Conservation (phyloP, 1,140 invertebrate species). For the Saxidomus purpurata region DNA sequence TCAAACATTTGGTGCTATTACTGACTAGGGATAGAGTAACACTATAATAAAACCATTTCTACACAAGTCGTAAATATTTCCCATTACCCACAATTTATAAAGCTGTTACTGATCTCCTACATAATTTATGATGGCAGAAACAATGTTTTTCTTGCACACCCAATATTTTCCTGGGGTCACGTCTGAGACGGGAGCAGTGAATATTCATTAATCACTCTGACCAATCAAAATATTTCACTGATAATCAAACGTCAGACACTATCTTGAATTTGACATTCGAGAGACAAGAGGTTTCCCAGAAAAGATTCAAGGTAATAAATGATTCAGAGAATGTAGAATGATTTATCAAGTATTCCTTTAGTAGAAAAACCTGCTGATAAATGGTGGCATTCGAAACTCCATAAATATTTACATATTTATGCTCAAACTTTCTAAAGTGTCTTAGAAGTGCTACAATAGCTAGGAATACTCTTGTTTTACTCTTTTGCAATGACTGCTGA, state of each 20-base stretch:
- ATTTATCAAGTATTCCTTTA: conserved; percentile 22
- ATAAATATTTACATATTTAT: conserved; percentile 6
- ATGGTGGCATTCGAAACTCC: not conserved
- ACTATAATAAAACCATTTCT: no score
- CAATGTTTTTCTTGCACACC: not conserved
- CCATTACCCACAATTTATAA: no score
- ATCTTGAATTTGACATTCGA: conserved; percentile 36
- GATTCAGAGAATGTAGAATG: conserved; percentile 14
- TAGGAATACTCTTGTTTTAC: no score
- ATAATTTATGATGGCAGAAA: conserved; percentile 2
- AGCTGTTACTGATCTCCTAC: not conserved
- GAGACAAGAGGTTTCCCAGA: conserved; percentile 33
- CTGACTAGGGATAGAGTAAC: no score
- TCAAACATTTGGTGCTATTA: no score
- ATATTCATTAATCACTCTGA: conserved; percentile 64
- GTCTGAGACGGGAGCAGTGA: conserved; percentile 24
- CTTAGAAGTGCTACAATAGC: no score
- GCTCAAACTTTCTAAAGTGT: no score
- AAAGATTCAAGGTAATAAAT: conserved; percentile 9
- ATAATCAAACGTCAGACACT: conserved; percentile 58
- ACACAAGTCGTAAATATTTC: no score
- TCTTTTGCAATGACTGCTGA: no score
- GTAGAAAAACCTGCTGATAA: not conserved
- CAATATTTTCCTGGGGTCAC: not conserved
- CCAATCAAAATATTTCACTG: conserved; percentile 64